Base-by-base conservation (phyloP, 2,888 invertebrate genomes). In the Galeopsomyia nigrocyanea region DNA sequence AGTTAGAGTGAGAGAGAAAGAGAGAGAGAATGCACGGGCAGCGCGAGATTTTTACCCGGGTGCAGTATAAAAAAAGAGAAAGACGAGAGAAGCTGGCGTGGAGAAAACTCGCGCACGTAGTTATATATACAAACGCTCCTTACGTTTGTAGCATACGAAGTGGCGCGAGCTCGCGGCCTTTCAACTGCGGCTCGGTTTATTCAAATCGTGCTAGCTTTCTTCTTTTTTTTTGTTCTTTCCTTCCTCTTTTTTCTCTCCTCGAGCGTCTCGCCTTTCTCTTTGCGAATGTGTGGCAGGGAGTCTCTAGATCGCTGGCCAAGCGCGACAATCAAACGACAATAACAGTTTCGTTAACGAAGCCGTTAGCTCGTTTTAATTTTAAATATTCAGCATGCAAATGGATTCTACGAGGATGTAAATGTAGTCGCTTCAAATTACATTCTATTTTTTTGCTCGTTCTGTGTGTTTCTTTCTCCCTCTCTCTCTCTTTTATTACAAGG, bases 131-230 rank as follows among this genome's bases (percentile, higher is more conserved):
- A 77, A 80, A 78, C 77, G 79, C 78, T 78, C 68, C 77, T 77
- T 75, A 75, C 78, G 79, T 75, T 76, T 68, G 76, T 71, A 76
- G 82, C 80, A 82, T 83, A 81, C 80, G 80, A 82, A 82, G 81
- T 80, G 79, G 79, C 79, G 80, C 70, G 13, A 39, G 64, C 62
- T 26, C 50, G 21, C 58, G 76, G 80, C 81, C 80, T 82, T 82
- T 80, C 78, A 79, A 81, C 80, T 77, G 77, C 75, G 64, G 73
- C 74, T 77, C 78, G 79, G 78, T 81, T 82, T 82, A 82, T 82
- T 83, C 81, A 82, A 81, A 82, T 81, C 76, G 76, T 71, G 68
- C 76, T 68, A 68, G 72, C 65, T 60, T 68, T 73, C 55, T 55
- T 64, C 69, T 47, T 64, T 47, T 39, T 47, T n/a, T n/a, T n/a